Conservation (phyloP, 2,113 vertebrate genomes). For the Zosterops pallidus region DNA sequence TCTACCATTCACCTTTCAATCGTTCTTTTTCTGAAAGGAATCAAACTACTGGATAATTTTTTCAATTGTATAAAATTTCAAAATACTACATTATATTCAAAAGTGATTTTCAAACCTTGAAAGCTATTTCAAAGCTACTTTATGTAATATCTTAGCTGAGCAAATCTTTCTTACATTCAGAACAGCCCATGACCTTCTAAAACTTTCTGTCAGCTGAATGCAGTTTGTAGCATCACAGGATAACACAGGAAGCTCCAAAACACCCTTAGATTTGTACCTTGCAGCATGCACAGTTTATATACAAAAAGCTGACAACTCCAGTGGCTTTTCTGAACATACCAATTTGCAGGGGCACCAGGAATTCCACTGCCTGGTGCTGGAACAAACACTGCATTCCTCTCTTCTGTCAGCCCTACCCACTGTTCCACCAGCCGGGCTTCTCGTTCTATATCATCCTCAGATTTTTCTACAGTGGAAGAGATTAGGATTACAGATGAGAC, state of each 20-base stretch:
- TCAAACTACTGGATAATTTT: neutral
- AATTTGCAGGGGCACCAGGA: conserved; percentile 92
- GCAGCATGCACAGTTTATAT: neutral
- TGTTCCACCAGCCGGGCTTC: conserved; percentile 94
- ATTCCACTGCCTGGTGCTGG: conserved; percentile 92
- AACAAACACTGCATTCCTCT: conserved; percentile 93
- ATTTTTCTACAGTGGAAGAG: conserved; percentile 80
- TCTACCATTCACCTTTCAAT: neutral
- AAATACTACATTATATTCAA: neutral
- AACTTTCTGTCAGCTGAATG: neutral
- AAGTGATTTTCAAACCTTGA: neutral
- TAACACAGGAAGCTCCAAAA: neutral
- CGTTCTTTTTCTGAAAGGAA: neutral
- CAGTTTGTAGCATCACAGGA: neutral
- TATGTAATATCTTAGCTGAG: neutral
- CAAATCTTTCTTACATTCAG: neutral
- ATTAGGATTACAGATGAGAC: neutral
- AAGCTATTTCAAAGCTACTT: neutral
- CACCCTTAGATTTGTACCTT: neutral
- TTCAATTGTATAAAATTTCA: neutral
- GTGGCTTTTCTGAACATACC: conserved; percentile 70
- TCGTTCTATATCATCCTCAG: conserved; percentile 89
- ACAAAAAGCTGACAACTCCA: neutral
- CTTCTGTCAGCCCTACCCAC: conserved; percentile 97
- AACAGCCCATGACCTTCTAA: neutral